A percentile compares a stretch with the other conserved stretches of the same genome.
phyloP scores from a whole-genome alignment of 2,888 invertebrate species.

The Orthosia incerta region DNA sequence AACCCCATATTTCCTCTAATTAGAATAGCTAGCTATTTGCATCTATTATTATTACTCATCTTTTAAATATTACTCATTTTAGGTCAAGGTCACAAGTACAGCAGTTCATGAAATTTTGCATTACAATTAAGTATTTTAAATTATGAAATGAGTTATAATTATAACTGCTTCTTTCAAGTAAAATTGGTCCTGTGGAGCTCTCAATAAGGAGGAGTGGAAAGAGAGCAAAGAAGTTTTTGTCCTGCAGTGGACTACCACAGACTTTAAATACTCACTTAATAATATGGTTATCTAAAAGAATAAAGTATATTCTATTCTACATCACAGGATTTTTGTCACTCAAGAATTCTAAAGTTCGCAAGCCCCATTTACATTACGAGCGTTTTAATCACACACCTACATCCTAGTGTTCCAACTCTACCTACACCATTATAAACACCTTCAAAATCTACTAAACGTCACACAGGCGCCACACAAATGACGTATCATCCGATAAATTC shows the following conservation, averaged over 20 bases:
- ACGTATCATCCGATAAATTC: conserved; percentile 46
- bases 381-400: background rate
- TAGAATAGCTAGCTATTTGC: background rate
- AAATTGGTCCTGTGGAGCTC: too few species aligned
- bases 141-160: background rate
- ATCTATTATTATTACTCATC: background rate
- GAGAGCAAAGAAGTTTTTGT: too few species aligned
- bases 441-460: conserved; percentile 10
- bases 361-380: too few species aligned
- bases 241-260: too few species aligned
- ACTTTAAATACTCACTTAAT: too few species aligned
- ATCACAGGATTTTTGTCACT: too few species aligned
- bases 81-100: conserved; percentile 15
- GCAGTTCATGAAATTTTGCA: background rate
- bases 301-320: too few species aligned
- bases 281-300: too few species aligned
- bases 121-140: background rate
- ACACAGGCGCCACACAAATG: conserved; percentile 43
- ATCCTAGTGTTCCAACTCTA: background rate
- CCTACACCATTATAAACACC: conserved; percentile 1
- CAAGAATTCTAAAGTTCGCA: too few species aligned
- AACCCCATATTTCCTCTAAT: background rate
- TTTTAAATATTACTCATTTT: conserved; percentile 2
- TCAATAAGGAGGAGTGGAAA: too few species aligned
- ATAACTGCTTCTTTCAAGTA: too few species aligned